Base-by-base conservation (phyloP, 2,888 invertebrate species). In the Zygogramma bicolorata region DNA sequence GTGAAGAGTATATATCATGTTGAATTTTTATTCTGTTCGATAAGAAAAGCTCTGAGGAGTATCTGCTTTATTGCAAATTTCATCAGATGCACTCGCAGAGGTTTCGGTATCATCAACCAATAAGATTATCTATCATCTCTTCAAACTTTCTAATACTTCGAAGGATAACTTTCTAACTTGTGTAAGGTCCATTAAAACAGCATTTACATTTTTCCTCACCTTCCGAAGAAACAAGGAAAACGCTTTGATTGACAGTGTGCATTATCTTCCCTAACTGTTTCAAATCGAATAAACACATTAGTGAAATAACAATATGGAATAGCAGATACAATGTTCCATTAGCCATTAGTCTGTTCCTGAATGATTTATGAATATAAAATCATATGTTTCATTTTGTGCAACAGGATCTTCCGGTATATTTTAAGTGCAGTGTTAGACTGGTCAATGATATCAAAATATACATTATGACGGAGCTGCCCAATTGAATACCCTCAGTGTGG, bases 351-450 rank as follows among this genome's bases (percentile, higher is more conserved):
- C 53, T 15, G 25, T 25, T 53, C 22, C 53, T 15, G 1, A 53
- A 53, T 53, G 53, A 53, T 53, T 53, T 53, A 53, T 53, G 53
- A 53, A 53, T 53, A 53, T 53, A 15, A 53, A 53, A 53, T 53
- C 53, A 27, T 53, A 53, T 25, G 25, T 25, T 53, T 53, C 27
- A 53, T n/a, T 53, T 22, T 53, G 15, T 53, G 27, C 27, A 53
- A 27, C 46, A 46, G 46, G 46, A 46, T 46, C 46, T 46, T 46
- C 46, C 46, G 46, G 46, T 46, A 8, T 46, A 46, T 20, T 18
- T 46, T 18, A 18, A 46, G 46, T 46, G 46, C 46, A 46, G 46
- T 2, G 8, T 46, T 46, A 46, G 46, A 20, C 46, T 20, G 20
- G 46, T 46, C 46, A 46, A 46, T 46, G 8, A 7, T 2, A 46